Percentiles rank a stretch among this genome's conserved stretches.
phyloP scores from a whole-genome alignment of 2,113 vertebrate species.

The Tyrannus savana region DNA sequence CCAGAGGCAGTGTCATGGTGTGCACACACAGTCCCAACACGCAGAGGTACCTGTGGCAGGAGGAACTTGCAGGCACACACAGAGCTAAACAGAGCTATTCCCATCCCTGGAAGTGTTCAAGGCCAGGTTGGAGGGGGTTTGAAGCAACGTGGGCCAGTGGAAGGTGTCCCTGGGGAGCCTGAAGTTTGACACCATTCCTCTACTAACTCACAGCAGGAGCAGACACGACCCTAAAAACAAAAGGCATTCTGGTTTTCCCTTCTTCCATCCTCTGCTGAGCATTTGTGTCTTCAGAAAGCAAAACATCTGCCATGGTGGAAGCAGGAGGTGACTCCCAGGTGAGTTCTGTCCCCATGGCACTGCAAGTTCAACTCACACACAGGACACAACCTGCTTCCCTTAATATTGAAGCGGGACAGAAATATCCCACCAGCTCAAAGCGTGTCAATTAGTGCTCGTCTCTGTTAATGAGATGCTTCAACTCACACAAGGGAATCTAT shows the following conservation, averaged over 20 bases:
- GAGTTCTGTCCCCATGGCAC: not conserved
- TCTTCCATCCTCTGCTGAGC: not conserved
- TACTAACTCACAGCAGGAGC: not conserved
- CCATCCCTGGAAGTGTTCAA: not conserved
- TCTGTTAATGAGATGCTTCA: not conserved
- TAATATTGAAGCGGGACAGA: not conserved
- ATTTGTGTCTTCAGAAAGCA: not conserved
- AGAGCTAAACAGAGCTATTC: not conserved
- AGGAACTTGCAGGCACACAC: accelerated
- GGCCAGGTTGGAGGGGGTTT: not conserved
- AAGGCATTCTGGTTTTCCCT: not conserved
- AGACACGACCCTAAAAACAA: not conserved
- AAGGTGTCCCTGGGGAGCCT: accelerated
- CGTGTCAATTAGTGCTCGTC: not conserved
- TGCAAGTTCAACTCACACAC: not conserved
- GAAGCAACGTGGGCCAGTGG: not conserved
- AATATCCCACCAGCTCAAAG: not conserved
- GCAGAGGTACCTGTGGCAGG: accelerated
- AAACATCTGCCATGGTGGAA: not conserved
- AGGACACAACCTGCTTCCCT: not conserved
- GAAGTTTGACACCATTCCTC: not conserved
- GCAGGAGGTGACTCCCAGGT: not conserved
- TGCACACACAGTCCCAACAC: accelerated
- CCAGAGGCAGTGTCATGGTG: accelerated
- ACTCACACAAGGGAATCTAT: not conserved